phyloP scores from a whole-genome alignment of 53 echinoderm and acorn worm genomes.

The Stichopus horrens region DNA sequence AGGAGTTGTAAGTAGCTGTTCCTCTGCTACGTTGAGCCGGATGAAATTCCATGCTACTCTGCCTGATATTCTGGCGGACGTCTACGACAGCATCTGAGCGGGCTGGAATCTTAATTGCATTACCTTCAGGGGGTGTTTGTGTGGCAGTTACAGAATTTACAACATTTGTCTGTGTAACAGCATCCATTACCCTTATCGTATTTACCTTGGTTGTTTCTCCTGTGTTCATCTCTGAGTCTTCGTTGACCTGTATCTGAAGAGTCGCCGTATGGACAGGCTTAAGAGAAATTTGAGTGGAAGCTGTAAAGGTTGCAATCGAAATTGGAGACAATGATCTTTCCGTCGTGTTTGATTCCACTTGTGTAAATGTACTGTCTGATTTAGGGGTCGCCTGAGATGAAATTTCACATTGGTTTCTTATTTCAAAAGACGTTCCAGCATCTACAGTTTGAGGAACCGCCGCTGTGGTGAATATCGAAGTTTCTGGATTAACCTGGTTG shows the following conservation, averaged over 20 bases:
- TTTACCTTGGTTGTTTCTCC: background rate
- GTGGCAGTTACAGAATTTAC: background rate
- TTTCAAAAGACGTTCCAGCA: slow-evolving; percentile 9
- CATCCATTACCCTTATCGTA: background rate
- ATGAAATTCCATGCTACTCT: background rate
- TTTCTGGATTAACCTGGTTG: slow-evolving; percentile 6
- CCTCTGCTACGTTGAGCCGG: slow-evolving; percentile 16
- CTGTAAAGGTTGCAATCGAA: background rate
- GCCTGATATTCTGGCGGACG: background rate
- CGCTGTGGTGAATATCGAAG: background rate
- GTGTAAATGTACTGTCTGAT: background rate
- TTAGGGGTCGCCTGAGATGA: slow-evolving; percentile 8
- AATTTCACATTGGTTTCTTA: background rate
- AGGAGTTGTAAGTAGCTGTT: slow-evolving; percentile 17
- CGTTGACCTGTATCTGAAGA: slow-evolving; percentile 42
- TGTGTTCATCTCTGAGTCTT: background rate
- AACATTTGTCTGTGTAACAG: slow-evolving; percentile 19
- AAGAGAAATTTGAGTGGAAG: slow-evolving; percentile 27
- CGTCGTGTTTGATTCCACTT: background rate
- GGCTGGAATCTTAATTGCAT: background rate
- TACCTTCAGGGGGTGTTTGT: background rate
- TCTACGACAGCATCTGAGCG: background rate
- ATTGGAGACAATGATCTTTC: slow-evolving; percentile 30
- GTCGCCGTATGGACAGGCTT: slow-evolving; percentile 15
- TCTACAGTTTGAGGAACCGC: background rate